A percentile compares a stretch with the other conserved stretches of the same genome.
Conservation (phyloP, 2,113 vertebrate genomes). For the Anarhynchus alexandrinus region DNA sequence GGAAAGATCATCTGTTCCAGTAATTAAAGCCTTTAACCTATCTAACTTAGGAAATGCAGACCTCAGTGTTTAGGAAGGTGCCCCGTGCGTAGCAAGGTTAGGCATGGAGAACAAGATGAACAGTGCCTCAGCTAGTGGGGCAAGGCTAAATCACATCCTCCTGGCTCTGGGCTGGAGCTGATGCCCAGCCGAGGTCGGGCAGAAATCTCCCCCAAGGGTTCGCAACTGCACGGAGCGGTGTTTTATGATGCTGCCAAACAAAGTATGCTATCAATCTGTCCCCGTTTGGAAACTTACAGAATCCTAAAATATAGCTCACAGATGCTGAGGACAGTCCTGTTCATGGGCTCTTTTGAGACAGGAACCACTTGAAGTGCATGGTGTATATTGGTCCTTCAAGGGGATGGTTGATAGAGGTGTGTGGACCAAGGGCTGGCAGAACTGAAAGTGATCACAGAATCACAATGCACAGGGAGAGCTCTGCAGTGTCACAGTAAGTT, state of each 20-base stretch:
- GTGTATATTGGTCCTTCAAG: background rate
- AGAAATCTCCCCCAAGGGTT: background rate
- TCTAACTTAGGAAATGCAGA: background rate
- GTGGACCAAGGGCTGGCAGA: background rate
- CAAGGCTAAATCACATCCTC: background rate
- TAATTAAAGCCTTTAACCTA: constrained; percentile 31
- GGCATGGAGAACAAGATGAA: background rate
- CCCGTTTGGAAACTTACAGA: background rate
- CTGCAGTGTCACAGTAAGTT: background rate
- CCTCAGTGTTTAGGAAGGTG: background rate
- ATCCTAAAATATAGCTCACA: background rate
- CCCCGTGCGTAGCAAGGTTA: background rate
- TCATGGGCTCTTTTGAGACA: background rate
- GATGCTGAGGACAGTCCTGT: background rate
- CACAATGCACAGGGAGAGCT: background rate
- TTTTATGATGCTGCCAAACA: background rate
- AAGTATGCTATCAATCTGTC: background rate
- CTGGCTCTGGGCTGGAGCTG: background rate
- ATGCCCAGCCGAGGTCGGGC: background rate
- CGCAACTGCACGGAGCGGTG: rapidly evolving
- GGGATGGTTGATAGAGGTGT: background rate
- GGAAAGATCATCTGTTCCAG: background rate
- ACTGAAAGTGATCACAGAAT: background rate
- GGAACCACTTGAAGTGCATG: rapidly evolving
- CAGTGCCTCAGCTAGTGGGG: background rate